Base-by-base conservation (phyloP, 2,888 invertebrate genomes). In the Polymixis flavicincta region DNA sequence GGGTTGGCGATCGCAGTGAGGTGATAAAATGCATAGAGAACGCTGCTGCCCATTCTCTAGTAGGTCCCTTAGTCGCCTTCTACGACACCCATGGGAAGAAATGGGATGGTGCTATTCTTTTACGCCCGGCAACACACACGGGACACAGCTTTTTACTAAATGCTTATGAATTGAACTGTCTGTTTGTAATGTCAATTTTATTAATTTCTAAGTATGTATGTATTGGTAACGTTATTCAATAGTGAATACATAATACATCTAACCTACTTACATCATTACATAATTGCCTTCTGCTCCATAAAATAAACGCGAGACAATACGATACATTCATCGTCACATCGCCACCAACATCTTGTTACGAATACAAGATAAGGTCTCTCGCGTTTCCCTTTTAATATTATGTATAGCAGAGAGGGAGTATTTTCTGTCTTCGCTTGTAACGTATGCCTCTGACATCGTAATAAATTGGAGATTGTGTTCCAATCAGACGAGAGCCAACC, bases 361-460 rank as follows among this genome's bases (percentile, higher is more conserved):
- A 81, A 69, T 57, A 48, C 52, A 52, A 61, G 65, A 72, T 65
- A 57, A 60, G 57, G 55, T 25, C 48, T 71, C 65, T 55, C 52
- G 65, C 48, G 57, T 81, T 59, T 78, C 42, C 32, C 68, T 63
- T 72, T 82, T 64, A 83, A 81, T 84, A 84, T 82, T 84, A 61
- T n/a, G n/a, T n/a, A n/a, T 32, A 84, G 71, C 32, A 61, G 71
- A 61, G 71, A 28, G 64, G 5, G 54, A 54, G 50, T 50, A 72
- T 76, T 80, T 60, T 71, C 70, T 54, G 66, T 64, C 25, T 71
- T n/a, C 11, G 0, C 22, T 32, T 22, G 19, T 42, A 57, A n/a
- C 57, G 28, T 67, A 32, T 63, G 28, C 55, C 42, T 28, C 59
- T 67, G 64, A 84, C 59, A 78, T 69, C 13, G 45, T 60, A 78